Percentiles rank a stretch among this genome's conserved stretches.
Evolutionary conservation across 2,888 invertebrate genomes (phyloP).

Genomic region (Rhagophthalmus giganteus): DNA sequence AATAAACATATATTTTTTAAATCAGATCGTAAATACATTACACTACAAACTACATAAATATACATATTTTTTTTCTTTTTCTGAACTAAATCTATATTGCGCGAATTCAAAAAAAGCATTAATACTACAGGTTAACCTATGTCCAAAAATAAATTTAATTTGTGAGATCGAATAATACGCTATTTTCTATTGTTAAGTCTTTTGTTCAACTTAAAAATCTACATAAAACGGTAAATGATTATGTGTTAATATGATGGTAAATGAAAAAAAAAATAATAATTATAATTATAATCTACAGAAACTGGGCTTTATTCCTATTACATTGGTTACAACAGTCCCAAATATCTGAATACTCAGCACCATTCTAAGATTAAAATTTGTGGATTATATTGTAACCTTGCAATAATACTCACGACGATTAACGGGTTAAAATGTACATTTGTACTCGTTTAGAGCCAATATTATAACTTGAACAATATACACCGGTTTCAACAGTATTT

Average conservation of each 20-base stretch:
- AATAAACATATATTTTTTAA: constrained; percentile 12
- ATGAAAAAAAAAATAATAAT: neutral
- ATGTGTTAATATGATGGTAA: neutral
- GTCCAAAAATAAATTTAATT: constrained; percentile 26
- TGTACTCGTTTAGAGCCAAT: constrained; percentile 51
- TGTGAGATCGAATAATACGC: constrained; percentile 34
- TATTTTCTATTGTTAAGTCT: constrained; percentile 15
- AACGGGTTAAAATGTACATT: constrained; percentile 39
- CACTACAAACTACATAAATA: constrained; percentile 12
- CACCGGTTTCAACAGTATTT: neutral
- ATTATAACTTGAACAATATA: neutral
- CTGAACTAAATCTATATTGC: constrained; percentile 8
- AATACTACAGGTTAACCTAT: constrained; percentile 5
- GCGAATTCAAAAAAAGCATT: neutral
- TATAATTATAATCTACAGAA: neutral
- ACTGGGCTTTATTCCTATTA: too few species aligned
- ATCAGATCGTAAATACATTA: constrained; percentile 11
- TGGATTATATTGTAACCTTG: neutral
- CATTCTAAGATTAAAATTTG: neutral
- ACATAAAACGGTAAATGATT: neutral
- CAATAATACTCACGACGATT: constrained; percentile 17
- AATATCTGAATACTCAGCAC: neutral
- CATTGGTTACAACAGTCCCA: too few species aligned
- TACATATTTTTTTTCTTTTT: constrained; percentile 8
- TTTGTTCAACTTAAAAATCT: constrained; percentile 5